Percentiles rank a stretch among this genome's conserved stretches.
phyloP scores from a whole-genome alignment of 2,113 vertebrate genomes.

The rabbit (Oryctolagus cuniculus) region mOryCun1.1 NC_091440.1:69789501-69790000 shows the following conservation, averaged over 20 bases:
- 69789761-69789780: constrained; percentile 41
- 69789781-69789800: not conserved
- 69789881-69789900: not conserved
- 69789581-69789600: not conserved
- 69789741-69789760: not conserved
- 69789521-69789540: too few species aligned
- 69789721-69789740: not conserved
- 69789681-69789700: not conserved
- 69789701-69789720: not conserved
- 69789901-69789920: not conserved
- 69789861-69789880: not conserved
- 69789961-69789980: constrained; percentile 65
- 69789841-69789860: not conserved
- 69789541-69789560: not conserved
- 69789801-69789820: constrained; percentile 12
- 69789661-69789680: not conserved
- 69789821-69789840: not conserved
- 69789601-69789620: not conserved
- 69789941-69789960: constrained; percentile 4
- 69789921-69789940: constrained; percentile 21
- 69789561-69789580: not conserved
- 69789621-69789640: not conserved
- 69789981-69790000: constrained; percentile 48
- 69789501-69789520: too few species aligned
- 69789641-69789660: not conserved